Conservation (phyloP, 2,797 vertebrate genomes). For the Halcyon smyrnensis region DNA sequence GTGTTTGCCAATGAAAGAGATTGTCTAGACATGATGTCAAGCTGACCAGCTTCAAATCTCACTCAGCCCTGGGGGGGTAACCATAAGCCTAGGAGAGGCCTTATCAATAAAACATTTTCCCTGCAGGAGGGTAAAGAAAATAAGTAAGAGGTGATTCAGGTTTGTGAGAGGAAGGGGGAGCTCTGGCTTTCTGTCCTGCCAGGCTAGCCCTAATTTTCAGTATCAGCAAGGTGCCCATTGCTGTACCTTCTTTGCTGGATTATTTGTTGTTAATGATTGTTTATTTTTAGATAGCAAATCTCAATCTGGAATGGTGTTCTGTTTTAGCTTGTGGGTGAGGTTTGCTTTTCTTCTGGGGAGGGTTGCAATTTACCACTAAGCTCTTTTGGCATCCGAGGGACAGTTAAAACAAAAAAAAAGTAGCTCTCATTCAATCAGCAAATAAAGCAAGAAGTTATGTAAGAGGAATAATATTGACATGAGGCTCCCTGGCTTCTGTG, state of each 20-base stretch:
- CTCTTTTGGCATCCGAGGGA: conserved; percentile 21
- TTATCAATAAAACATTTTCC: conserved; percentile 56
- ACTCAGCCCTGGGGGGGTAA: neutral
- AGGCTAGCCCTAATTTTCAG: neutral
- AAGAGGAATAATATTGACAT: conserved; percentile 62
- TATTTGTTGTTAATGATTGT: conserved; percentile 51
- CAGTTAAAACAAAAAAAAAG: neutral
- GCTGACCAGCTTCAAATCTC: neutral
- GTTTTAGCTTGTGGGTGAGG: neutral
- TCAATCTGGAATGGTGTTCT: conserved; percentile 38
- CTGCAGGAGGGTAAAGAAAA: conserved; percentile 25
- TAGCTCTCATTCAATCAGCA: conserved; percentile 7
- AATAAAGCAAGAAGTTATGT: conserved; percentile 60
- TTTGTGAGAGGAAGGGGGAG: neutral
- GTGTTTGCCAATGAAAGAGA: neutral
- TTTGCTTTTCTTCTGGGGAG: conserved; percentile 38
- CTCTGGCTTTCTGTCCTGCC: neutral
- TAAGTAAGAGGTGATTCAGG: neutral
- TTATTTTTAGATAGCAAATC: conserved; percentile 72
- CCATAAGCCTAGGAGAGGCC: neutral
- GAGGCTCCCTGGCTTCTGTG: neutral
- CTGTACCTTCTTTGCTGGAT: conserved; percentile 2
- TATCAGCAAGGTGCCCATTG: neutral
- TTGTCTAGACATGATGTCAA: conserved; percentile 23
- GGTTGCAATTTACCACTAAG: conserved; percentile 49